phyloP scores from a whole-genome alignment of 2,888 invertebrate genomes.

The Microctonus aethiopoides region DNA sequence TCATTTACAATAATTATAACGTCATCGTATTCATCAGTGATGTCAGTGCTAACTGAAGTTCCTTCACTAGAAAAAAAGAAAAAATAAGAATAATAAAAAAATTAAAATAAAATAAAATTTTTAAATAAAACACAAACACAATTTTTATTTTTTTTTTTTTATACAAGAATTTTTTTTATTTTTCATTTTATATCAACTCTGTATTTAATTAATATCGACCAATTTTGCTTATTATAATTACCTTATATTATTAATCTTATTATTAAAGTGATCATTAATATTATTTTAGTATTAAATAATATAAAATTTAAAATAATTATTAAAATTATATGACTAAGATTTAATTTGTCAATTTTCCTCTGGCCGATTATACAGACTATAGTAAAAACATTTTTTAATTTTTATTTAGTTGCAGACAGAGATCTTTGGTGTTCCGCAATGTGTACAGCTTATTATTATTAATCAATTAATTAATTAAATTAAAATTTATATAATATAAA shows the following conservation, averaged over 20 bases:
- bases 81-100: no score
- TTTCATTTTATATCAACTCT: no score
- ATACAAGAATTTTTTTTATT: background rate
- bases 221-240: background rate
- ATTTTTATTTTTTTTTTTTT: background rate
- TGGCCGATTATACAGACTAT: background rate
- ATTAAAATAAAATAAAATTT: no score
- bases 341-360: background rate
- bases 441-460: no score
- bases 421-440: background rate
- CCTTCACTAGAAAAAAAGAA: no score
- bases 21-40: background rate
- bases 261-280: background rate
- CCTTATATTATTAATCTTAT: background rate
- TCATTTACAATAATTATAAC: background rate
- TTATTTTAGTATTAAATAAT: background rate
- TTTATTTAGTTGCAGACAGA: background rate
- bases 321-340: constrained; percentile 2
- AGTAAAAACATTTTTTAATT: background rate
- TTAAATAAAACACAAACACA: no score
- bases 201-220: background rate
- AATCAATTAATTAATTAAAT: no score
- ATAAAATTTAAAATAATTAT: background rate
- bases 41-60: no score
- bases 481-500: no score